Percentiles rank a stretch among this genome's conserved stretches.
Conservation (phyloP, 2,888 invertebrate genomes). For the Polyploca ridens region DNA sequence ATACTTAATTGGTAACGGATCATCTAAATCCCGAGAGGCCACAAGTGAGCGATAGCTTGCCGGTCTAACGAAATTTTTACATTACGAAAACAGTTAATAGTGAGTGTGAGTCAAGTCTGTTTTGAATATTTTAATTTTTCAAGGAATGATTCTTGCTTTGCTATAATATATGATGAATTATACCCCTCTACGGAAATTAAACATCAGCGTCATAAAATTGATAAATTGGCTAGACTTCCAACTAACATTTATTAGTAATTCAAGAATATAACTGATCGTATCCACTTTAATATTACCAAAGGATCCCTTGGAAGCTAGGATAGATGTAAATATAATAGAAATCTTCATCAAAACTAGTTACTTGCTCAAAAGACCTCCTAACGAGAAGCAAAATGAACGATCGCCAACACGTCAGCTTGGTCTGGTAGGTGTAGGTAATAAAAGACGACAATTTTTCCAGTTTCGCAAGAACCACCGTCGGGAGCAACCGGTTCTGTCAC, state of each 20-base stretch:
- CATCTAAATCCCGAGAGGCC: constrained; percentile 47
- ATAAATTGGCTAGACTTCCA: too few species aligned
- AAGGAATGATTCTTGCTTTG: too few species aligned
- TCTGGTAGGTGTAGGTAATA: constrained; percentile 56
- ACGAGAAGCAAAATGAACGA: constrained; percentile 46
- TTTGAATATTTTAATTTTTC: constrained; percentile 14
- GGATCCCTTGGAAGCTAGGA: too few species aligned
- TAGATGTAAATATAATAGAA: constrained; percentile 16
- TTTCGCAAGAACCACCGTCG: constrained; percentile 64
- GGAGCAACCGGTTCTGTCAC: constrained; percentile 70
- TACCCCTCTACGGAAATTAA: too few species aligned
- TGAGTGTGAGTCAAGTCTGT: constrained; percentile 39
- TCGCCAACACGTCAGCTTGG: constrained; percentile 47
- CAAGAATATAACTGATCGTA: background rate
- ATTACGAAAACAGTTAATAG: constrained; percentile 38
- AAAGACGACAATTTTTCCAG: constrained; percentile 67
- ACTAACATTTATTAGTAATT: too few species aligned
- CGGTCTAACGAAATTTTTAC: constrained; percentile 40
- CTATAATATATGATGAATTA: too few species aligned
- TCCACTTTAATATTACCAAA: constrained; percentile 5
- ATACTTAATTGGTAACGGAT: constrained; percentile 39
- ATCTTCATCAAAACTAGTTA: constrained; percentile 26
- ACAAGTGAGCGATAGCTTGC: constrained; percentile 46
- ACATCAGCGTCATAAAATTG: too few species aligned
- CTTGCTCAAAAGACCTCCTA: constrained; percentile 37